Percentiles rank a stretch among this genome's conserved stretches.
Conservation (phyloP, 1,140 invertebrate species). For the Meloidogyne exigua region DNA sequence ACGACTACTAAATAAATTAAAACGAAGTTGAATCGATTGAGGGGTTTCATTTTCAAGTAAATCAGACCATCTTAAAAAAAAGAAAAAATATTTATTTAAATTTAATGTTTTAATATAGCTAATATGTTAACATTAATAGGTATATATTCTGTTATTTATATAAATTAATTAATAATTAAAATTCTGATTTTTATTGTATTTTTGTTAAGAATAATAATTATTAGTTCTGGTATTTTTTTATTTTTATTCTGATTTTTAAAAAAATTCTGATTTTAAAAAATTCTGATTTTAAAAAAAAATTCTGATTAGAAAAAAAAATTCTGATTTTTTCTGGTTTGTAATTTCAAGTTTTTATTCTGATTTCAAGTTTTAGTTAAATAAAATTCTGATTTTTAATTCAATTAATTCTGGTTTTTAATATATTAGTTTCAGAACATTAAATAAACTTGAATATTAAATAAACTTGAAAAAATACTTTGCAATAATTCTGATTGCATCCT, state of each 20-base stretch:
- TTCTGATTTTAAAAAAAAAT: background rate
- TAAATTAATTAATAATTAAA: background rate
- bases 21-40: slow-evolving; percentile 20
- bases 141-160: too few relatives aligned
- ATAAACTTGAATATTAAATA: background rate
- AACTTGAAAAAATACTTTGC: slow-evolving; percentile 35
- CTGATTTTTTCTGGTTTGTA: too few relatives aligned
- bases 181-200: too few relatives aligned
- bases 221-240: background rate
- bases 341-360: too few relatives aligned
- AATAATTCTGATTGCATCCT: slow-evolving; percentile 36
- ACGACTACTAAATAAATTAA: slow-evolving; percentile 33
- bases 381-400: too few relatives aligned
- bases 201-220: too few relatives aligned
- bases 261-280: too few relatives aligned
- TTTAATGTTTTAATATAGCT: too few relatives aligned
- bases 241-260: too few relatives aligned
- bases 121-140: too few relatives aligned
- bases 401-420: too few relatives aligned
- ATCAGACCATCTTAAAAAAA: background rate
- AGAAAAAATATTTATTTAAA: background rate
- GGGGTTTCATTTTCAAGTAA: slow-evolving; percentile 9
- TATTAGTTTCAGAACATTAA: background rate
- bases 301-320: background rate
- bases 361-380: too few relatives aligned